Base-by-base conservation (phyloP, 2,113 vertebrate genomes). In the Leucopsar rothschildi region DNA sequence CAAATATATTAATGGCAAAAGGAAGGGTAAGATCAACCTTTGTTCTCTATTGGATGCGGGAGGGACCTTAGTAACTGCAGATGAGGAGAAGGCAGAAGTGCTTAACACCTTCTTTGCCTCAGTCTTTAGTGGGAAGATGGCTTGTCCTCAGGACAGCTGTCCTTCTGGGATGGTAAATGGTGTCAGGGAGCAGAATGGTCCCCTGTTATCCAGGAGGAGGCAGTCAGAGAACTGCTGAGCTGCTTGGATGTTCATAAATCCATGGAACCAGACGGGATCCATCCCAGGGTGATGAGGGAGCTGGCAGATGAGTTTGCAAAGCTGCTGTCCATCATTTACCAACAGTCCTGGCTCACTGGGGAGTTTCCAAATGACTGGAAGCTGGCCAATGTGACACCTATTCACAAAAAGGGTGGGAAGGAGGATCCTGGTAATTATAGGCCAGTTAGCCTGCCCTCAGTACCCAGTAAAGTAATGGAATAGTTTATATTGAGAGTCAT, bases 381-480 rank as follows among this genome's bases (percentile, higher is more conserved):
- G 1, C 14, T 22, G 47, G 14, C 17, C 75, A 77, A 0, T 63
- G 59, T 12, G 37, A 63, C 0, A 0, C 10, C 29, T 29, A 63
- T 27, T 63, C 23, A 52, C 6, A 63, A 52, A 61, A 63, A 42
- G 18, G 4, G 8, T 27, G 1, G 37, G 14, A 28, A n/a, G 23
- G 29, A 63, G 6, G 29, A 63, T 63, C 6, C 28, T 63, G 37
- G 17, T 33, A 50, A 16, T 7, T 63, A 16, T 4, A 40, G 57
- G 2, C 22, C 35, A 40, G 13, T 40, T 1, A 63, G 5, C 29
- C 45, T 63, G 35, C 27, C 13, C 45, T 63, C 35, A 33, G 35
- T 21, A 50, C 13, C 35, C 0, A 0, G 45, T 5, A 61, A 40
- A 17, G 12, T 5, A 3, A 49, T 39, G n/a, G 56, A 33, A 2